These are phyloP conservation scores for Alloscopus bannaensis DNA, from an alignment of 2,888 invertebrate genomes.

Conservation along the genomic window DNA sequence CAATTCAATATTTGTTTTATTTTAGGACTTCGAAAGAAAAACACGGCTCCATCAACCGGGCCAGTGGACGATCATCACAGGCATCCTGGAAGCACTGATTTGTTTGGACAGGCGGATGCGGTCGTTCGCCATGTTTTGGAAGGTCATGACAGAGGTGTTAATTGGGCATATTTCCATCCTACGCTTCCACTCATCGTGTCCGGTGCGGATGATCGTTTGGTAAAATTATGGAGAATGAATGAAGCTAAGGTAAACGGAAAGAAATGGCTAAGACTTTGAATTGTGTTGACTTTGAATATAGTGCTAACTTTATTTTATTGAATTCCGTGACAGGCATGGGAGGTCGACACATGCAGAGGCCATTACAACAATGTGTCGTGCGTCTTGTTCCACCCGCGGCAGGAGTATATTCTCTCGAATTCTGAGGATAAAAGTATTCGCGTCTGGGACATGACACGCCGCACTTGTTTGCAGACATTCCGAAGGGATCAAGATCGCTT, in stretches of 20 bases:
- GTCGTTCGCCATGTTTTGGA: constrained; percentile 90
- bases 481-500: constrained; percentile 97
- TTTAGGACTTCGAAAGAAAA: constrained; percentile 91
- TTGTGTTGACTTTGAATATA: too few relatives aligned
- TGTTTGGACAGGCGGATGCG: constrained; percentile 97
- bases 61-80: constrained; percentile 87
- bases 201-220: constrained; percentile 98
- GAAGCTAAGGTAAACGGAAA: constrained; percentile 88
- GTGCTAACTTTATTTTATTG: constrained; percentile 2
- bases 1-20: too few relatives aligned
- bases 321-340: constrained; percentile 86
- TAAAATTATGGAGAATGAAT: constrained; percentile 99
- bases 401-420: constrained; percentile 97
- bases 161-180: constrained; percentile 99
- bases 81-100: constrained; percentile 88
- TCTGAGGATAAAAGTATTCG: constrained; percentile 98
- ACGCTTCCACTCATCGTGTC: constrained; percentile 95
- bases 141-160: constrained; percentile 97
- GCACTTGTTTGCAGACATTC: constrained; percentile 93
- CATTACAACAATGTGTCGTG: constrained; percentile 99
- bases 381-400: constrained; percentile 96
- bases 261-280: background rate
- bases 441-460: constrained; percentile 98
- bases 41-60: constrained; percentile 94
- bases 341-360: constrained; percentile 99